Percentiles rank a stretch among this genome's conserved stretches.
phyloP scores from a whole-genome alignment of 2,797 vertebrate species.

The Aselliscus stoliczkanus region DNA sequence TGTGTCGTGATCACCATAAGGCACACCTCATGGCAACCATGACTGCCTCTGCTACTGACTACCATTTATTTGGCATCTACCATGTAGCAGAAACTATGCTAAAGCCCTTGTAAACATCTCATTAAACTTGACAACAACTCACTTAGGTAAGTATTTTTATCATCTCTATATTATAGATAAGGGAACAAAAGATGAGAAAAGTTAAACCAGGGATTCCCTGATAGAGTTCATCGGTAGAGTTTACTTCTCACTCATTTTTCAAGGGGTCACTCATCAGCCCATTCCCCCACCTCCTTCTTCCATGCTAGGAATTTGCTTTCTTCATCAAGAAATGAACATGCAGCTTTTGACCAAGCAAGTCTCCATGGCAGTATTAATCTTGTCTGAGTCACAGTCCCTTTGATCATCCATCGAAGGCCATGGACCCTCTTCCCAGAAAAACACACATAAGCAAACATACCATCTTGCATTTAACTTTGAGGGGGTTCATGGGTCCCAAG shows the following conservation, averaged over 20 bases:
- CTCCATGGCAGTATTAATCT: not conserved
- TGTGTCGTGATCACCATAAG: accelerated
- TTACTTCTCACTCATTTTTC: not conserved
- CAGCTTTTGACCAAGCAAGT: not conserved
- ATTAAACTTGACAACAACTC: not conserved
- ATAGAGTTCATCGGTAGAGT: not conserved
- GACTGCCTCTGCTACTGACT: not conserved
- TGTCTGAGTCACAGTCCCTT: not conserved
- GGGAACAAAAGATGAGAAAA: not conserved
- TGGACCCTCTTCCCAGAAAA: not conserved
- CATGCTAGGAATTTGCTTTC: not conserved
- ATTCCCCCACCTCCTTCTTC: not conserved
- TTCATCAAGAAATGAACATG: conserved; percentile 6
- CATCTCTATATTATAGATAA: not conserved
- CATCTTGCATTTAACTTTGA: not conserved
- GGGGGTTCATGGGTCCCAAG: not conserved
- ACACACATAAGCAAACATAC: not conserved
- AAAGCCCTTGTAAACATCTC: not conserved
- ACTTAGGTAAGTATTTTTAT: not conserved
- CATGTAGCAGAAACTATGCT: not conserved
- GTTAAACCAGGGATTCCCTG: not conserved
- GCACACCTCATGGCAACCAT: no score
- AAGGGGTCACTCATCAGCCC: not conserved
- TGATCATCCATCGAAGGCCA: not conserved
- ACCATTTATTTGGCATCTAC: not conserved